These are phyloP conservation scores for Tor tambroides DNA, from an alignment of 2,113 vertebrate species.

Conservation along the genomic window DNA sequence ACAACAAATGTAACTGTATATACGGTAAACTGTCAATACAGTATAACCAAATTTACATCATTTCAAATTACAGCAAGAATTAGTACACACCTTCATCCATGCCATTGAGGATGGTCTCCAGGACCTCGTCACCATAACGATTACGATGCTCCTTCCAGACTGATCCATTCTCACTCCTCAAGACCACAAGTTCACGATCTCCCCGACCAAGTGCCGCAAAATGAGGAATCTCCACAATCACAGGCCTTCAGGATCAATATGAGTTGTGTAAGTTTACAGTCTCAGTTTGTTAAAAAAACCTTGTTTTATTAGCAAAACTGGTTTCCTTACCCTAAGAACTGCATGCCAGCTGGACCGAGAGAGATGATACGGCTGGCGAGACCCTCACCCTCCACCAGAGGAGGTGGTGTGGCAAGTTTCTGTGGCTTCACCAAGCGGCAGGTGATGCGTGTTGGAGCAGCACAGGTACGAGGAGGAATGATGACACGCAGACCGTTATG, in stretches of 20 bases:
- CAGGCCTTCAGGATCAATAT: conserved; percentile 66
- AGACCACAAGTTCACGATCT: conserved; percentile 90
- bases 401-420: conserved; percentile 87
- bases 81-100: conserved; percentile 89
- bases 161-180: conserved; percentile 91
- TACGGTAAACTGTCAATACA: too few relatives aligned
- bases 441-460: conserved; percentile 92
- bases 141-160: conserved; percentile 98
- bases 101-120: conserved; percentile 91
- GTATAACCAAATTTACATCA: too few relatives aligned
- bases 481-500: conserved; percentile 93
- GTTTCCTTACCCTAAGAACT: conserved; percentile 89
- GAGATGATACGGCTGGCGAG: conserved; percentile 93
- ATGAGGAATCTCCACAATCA: conserved; percentile 97
- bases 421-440: conserved; percentile 97
- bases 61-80: background rate
- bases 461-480: conserved; percentile 90
- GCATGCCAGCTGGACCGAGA: conserved; percentile 87
- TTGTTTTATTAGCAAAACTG: background rate
- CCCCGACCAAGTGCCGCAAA: conserved; percentile 89
- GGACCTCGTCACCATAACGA: conserved; percentile 84
- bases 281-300: background rate
- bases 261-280: background rate
- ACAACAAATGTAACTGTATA: too few relatives aligned
- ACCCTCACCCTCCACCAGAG: conserved; percentile 91